Base-by-base conservation (phyloP, 2,797 vertebrate species). In the Tokudaia muenninki region DNA sequence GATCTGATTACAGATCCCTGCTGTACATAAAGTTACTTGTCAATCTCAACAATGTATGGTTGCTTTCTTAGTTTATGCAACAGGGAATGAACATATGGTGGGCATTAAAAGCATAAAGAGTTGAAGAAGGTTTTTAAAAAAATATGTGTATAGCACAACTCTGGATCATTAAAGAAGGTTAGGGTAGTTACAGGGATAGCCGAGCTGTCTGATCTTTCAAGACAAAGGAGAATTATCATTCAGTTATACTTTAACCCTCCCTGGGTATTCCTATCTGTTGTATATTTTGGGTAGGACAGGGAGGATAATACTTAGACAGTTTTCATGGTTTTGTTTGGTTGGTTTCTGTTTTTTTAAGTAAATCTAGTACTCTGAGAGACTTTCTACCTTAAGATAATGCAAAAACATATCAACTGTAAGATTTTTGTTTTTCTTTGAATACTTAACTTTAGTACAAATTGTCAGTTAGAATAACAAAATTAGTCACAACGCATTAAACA, bases 61-160 rank as follows among this genome's bases (percentile, higher is more conserved):
- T 87, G 19, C 5, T n/a, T 65, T 72, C 93, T 96, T 9, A 96
- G 37, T 78, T 97, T 90, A 74, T 79, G 67, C n/a, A 95, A 93
- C 2, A 90, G 21, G 21, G 19, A 94, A 74, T 88, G 37, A 87
- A 90, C 37, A 93, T 55, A 87, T n/a, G 59, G 52, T 90, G 1
- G 29, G 47, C 2, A 90, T 79, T 82, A 78, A 83, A 74, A 88
- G 63, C 47, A 88, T 77, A 88, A 94, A 84, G 24, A 19, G 31
- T 72, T 92, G 34, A 95, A 92, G 22, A 82, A 79, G 16, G 22
- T 80, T 91, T 70, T 94, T 91, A 79, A 87, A 94, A 97, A 96
- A 95, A 57, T 6, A 14, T 87, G 29, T 86, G 59, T 50, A 57
- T 14, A 47, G 5, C 70, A 75, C 50, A 95, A 78, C 72, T 87